These are phyloP conservation scores for Rosalia funebris DNA, from an alignment of 2,888 invertebrate species.

Conservation along the genomic window DNA sequence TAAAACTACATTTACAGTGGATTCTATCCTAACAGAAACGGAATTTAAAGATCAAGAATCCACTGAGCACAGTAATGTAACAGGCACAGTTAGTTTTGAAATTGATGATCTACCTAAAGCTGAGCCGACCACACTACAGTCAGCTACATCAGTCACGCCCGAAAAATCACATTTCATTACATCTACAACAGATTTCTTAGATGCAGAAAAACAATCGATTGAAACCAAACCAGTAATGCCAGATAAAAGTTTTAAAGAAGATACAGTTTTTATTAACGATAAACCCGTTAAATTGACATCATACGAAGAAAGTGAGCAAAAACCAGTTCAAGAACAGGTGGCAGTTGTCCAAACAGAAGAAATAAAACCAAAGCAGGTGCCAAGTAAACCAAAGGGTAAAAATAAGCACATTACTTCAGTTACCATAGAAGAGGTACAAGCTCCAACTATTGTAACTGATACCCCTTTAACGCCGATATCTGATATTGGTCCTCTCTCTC, in stretches of 20 bases:
- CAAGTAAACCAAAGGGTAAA: constrained; percentile 54
- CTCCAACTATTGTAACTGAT: constrained; percentile 63
- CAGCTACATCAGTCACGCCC: not conserved
- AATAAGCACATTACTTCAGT: constrained; percentile 64
- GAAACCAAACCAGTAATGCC: not conserved
- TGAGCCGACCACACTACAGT: not conserved
- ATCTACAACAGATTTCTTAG: constrained; percentile 44
- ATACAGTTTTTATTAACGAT: constrained; percentile 46
- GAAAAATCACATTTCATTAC: constrained; percentile 7
- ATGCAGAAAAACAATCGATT: constrained; percentile 36
- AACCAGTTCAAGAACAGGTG: not conserved
- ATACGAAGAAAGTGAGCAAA: not conserved
- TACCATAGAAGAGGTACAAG: constrained; percentile 67
- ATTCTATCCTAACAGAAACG: constrained; percentile 53
- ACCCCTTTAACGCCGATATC: constrained; percentile 66
- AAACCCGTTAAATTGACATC: constrained; percentile 35
- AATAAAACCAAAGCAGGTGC: constrained; percentile 39
- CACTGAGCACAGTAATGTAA: not conserved
- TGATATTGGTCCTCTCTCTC: constrained; percentile 58
- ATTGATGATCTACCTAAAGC: not conserved
- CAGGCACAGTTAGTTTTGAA: not conserved
- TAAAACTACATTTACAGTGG: constrained; percentile 48
- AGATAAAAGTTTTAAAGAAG: constrained; percentile 16
- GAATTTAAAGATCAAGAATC: constrained; percentile 40
- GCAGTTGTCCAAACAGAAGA: constrained; percentile 20